These are phyloP conservation scores for Bombus superbus DNA, from an alignment of 1,140 invertebrate genomes.

Conservation along the genomic window DNA sequence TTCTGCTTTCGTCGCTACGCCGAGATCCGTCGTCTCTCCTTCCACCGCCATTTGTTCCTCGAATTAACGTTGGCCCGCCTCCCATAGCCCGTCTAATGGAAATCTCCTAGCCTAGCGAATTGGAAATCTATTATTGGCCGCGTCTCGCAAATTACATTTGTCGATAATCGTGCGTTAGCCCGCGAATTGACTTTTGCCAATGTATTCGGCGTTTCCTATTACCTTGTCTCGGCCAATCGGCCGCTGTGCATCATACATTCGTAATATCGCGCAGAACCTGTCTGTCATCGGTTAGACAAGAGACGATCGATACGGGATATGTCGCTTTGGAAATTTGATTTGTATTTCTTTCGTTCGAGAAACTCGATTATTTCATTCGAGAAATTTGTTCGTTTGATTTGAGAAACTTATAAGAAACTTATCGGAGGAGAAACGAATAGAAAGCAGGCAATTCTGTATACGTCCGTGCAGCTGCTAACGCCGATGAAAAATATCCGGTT, in stretches of 20 bases:
- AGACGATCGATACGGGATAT: neutral
- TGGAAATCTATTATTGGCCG: slow-evolving; percentile 57
- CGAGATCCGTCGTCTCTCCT: neutral
- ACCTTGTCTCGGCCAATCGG: neutral
- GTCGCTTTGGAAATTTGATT: neutral
- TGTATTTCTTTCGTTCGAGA: neutral
- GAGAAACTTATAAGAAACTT: too few species aligned
- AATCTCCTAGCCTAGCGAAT: slow-evolving; percentile 43
- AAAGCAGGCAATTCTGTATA: too few species aligned
- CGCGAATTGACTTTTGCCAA: slow-evolving; percentile 31
- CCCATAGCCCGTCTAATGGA: slow-evolving; percentile 44
- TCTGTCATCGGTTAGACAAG: slow-evolving; percentile 5
- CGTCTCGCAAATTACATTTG: slow-evolving; percentile 55
- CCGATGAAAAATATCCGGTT: too few species aligned
- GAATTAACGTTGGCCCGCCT: slow-evolving; percentile 26
- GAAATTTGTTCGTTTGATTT: too few species aligned
- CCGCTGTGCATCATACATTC: neutral
- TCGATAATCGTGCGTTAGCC: slow-evolving; percentile 52
- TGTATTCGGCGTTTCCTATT: slow-evolving; percentile 31
- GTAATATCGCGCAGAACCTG: neutral
- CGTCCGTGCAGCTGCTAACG: too few species aligned
- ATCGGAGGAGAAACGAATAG: too few species aligned
- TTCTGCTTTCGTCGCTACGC: neutral
- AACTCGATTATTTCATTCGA: too few species aligned
- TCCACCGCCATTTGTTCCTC: slow-evolving; percentile 5